These are phyloP conservation scores for Siphlonurus alternatus DNA, from an alignment of 2,888 invertebrate species.

Conservation along the genomic window DNA sequence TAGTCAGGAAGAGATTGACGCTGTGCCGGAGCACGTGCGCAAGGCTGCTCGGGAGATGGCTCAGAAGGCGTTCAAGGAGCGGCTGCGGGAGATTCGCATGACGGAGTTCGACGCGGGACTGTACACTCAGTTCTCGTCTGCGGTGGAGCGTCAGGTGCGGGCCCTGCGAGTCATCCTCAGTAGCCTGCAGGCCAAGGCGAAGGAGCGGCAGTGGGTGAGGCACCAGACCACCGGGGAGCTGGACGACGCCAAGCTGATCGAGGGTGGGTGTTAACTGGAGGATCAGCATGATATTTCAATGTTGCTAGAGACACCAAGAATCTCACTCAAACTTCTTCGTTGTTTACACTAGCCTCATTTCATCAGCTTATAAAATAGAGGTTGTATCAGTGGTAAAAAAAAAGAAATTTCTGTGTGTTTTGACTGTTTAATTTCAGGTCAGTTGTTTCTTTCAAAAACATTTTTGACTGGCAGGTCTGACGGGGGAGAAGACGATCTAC, in stretches of 20 bases:
- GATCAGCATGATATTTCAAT: not conserved
- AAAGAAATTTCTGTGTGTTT: no score
- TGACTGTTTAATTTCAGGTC: no score
- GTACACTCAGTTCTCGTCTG: conserved; percentile 64
- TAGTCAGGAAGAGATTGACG: conserved; percentile 76
- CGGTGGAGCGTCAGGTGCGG: conserved; percentile 67
- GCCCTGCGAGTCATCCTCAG: conserved; percentile 70
- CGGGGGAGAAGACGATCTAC: conserved; percentile 87
- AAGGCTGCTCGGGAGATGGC: conserved; percentile 89
- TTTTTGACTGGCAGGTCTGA: conserved; percentile 53
- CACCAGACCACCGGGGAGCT: conserved; percentile 92
- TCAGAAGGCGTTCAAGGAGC: conserved; percentile 68
- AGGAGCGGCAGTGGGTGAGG: conserved; percentile 83
- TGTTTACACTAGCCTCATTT: no score
- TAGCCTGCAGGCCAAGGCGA: conserved; percentile 79
- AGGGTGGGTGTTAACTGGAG: conserved; percentile 37
- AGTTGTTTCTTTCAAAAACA: no score
- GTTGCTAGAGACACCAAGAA: no score
- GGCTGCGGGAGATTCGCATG: conserved; percentile 84
- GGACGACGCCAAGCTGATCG: conserved; percentile 88
- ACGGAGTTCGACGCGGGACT: conserved; percentile 79
- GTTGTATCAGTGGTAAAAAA: no score
- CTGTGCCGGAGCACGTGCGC: conserved; percentile 76
- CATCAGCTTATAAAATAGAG: no score
- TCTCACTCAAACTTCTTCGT: no score